Evolutionary conservation across 2,797 vertebrate species (phyloP), one percentile per base, ranked within the genome.

Genomic region (Anguilla marmorata): DNA sequence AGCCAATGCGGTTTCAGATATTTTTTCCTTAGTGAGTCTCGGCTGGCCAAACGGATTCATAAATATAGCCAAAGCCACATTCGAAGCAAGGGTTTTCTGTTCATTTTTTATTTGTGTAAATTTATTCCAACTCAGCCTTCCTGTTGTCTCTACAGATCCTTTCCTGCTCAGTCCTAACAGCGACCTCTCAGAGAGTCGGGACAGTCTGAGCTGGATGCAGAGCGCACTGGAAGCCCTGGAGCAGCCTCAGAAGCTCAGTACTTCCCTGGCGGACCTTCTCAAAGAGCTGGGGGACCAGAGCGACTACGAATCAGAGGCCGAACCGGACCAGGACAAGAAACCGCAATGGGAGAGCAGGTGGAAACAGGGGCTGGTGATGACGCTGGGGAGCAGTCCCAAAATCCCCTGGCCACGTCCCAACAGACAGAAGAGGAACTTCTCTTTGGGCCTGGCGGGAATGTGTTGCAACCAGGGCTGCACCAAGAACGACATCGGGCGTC

Each of bases 381-480:
- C 86, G 37, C 90, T 83, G 9, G 89, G 56, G 0, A 69, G 58
- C 56, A 89, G 83, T 19, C 90, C 86, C 14, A 89, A 69, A 63
- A 89, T 91, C 0, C 88, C 89, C 52, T 94, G 93, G 94, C 89
- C 90, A 60, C 85, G 87, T 27, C 86, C 91, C 3, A 91, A 92
- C 63, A 96, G 94, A 88, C 95, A 91, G 92, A 98, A 96, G 93
- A 96, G 97, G 69, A 94, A 96, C 83, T 90, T 93, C 89, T 92
- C 95, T 27, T n/a, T 94, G 86, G 93, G 95, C 0, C 90, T 98
- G 85, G 96, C 96, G 0, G 93, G 94, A 9, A 95, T 96, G 90
- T 99, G 98, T 93, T 99, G 98, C 79, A 94, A 76, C 89, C 91
- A 94, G 89, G 97, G 98, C 84, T 99, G 98, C 92, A 97, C 95